A percentile compares a stretch with the other conserved stretches of the same genome.
Evolutionary conservation across 2,113 vertebrate species (phyloP).

Genomic region (Pimephales promelas): DNA sequence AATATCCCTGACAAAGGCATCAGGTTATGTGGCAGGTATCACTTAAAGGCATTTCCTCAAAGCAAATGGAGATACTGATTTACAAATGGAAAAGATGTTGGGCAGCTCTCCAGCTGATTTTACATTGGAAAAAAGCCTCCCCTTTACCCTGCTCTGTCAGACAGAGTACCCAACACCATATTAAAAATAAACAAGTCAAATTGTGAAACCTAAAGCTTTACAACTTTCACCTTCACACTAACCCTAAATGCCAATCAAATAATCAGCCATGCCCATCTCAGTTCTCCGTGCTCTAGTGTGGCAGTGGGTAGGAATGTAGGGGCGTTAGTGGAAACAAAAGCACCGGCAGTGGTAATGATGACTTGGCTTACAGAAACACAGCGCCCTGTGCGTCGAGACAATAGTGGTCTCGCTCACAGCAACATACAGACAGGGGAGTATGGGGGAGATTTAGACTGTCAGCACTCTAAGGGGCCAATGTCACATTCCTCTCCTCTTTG

Average conservation of each 20-base stretch:
- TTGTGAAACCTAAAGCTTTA: neutral
- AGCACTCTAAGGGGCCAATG: constrained; percentile 37
- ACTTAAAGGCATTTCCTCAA: neutral
- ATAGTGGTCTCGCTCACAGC: constrained; percentile 22
- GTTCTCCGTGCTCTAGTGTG: constrained; percentile 1
- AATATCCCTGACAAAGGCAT: neutral
- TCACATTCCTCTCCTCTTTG: constrained; percentile 38
- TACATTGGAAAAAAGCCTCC: constrained; percentile 1
- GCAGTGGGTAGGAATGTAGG: constrained; percentile 30
- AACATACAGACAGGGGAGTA: neutral
- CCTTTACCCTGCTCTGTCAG: neutral
- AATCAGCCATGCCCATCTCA: neutral
- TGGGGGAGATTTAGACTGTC: constrained; percentile 41
- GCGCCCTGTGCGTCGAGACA: constrained; percentile 7
- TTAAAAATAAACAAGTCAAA: neutral
- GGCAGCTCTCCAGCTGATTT: constrained; percentile 9
- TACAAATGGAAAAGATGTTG: neutral
- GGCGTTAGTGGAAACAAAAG: constrained; percentile 47
- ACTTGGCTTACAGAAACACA: constrained; percentile 43
- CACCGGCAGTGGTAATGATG: constrained; percentile 41
- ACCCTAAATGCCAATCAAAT: constrained; percentile 1
- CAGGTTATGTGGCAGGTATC: neutral
- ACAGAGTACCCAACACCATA: neutral
- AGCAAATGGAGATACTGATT: neutral
- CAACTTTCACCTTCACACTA: neutral